These are phyloP conservation scores for Cranoglanis bouderius DNA, from an alignment of 2,113 vertebrate species.

Conservation along the genomic window DNA sequence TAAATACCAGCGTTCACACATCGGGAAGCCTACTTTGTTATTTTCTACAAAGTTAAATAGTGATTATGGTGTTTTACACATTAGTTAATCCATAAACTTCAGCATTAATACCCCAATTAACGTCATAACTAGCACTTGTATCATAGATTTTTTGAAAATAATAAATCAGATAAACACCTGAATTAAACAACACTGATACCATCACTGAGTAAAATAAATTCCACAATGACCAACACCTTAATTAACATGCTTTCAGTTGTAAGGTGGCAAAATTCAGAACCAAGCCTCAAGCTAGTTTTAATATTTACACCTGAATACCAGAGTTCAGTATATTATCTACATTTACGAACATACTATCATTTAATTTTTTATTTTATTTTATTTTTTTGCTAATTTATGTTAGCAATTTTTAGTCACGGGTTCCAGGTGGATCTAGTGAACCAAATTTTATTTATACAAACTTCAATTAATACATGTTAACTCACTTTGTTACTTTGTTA, in stretches of 20 bases:
- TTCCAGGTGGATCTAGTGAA: no score
- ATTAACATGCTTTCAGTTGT: no score
- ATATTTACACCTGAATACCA: background rate
- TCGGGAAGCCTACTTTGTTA: background rate
- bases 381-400: background rate
- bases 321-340: background rate
- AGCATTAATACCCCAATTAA: background rate
- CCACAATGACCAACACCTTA: no score
- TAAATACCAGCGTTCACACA: background rate
- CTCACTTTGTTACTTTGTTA: no score
- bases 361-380: no score
- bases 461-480: background rate
- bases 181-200: no score
- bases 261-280: background rate
- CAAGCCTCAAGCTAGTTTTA: background rate
- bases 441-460: background rate
- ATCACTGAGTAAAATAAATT: no score
- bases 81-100: background rate
- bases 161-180: no score
- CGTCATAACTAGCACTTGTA: background rate
- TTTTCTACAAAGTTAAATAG: background rate
- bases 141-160: no score
- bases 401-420: background rate
- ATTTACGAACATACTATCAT: background rate
- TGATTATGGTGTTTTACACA: background rate